Evolutionary conservation across 2,888 invertebrate genomes (phyloP).

Genomic region (Acrobasis suavella): DNA sequence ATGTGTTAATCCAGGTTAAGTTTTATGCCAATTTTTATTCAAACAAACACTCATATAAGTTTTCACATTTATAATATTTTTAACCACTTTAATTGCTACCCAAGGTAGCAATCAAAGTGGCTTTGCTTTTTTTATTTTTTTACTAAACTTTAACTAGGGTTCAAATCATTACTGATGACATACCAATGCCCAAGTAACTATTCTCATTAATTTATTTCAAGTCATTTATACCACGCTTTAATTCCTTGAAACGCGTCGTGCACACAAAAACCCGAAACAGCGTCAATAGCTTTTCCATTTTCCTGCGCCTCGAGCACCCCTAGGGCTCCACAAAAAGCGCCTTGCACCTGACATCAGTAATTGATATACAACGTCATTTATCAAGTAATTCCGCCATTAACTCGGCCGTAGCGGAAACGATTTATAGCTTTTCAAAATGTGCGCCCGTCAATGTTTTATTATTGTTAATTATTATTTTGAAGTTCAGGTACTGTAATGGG

Average conservation of each 20-base stretch:
- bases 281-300: constrained; percentile 45
- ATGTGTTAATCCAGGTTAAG: too few relatives aligned
- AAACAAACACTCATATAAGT: too few relatives aligned
- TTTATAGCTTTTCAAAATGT: constrained; percentile 23
- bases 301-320: constrained; percentile 44
- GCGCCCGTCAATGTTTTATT: constrained; percentile 17
- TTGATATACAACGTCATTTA: constrained; percentile 74
- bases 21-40: too few relatives aligned
- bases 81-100: too few relatives aligned
- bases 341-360: constrained; percentile 74
- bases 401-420: constrained; percentile 31
- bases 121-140: too few relatives aligned
- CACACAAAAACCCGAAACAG: constrained; percentile 3
- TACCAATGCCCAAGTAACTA: not conserved
- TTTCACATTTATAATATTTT: too few relatives aligned
- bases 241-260: not conserved
- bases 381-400: constrained; percentile 60
- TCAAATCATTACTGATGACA: too few relatives aligned
- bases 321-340: constrained; percentile 58
- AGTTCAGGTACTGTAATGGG: constrained; percentile 3
- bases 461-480: constrained; percentile 15
- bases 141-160: too few relatives aligned
- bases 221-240: not conserved
- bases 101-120: too few relatives aligned
- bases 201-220: not conserved